These are phyloP conservation scores for Sinonovacula constricta DNA, from an alignment of 1,140 invertebrate species.

Conservation along the genomic window DNA sequence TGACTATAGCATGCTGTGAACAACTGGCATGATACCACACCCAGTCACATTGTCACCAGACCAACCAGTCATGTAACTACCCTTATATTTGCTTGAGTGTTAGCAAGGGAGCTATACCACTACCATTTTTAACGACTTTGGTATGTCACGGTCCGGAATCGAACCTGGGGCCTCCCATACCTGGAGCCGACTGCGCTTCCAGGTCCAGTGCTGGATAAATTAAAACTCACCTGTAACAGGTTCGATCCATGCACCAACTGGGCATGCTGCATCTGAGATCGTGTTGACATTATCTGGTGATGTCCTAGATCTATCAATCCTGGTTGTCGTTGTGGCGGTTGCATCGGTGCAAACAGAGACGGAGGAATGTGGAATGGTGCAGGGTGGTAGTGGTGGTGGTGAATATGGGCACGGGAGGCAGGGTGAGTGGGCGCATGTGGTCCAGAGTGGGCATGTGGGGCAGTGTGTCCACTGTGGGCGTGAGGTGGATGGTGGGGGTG, in stretches of 20 bases:
- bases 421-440: conserved; percentile 44
- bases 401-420: conserved; percentile 78
- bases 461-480: conserved; percentile 58
- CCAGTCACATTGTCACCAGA: too few species aligned
- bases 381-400: conserved; percentile 80
- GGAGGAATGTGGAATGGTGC: conserved; percentile 59
- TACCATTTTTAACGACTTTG: too few species aligned
- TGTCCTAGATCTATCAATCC: conserved; percentile 32
- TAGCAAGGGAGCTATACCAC: too few species aligned
- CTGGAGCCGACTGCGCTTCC: too few species aligned
- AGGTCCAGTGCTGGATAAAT: too few species aligned
- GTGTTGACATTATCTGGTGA: neutral
- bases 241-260: conserved; percentile 47
- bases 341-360: conserved; percentile 42
- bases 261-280: conserved; percentile 41
- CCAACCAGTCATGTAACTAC: too few species aligned
- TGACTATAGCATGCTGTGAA: too few species aligned
- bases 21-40: too few species aligned
- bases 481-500: conserved; percentile 53
- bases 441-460: conserved; percentile 25
- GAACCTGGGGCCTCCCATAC: too few species aligned
- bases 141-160: too few species aligned
- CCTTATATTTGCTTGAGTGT: too few species aligned
- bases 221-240: conserved; percentile 36
- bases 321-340: conserved; percentile 73